Percentiles rank a stretch among this genome's conserved stretches.
Evolutionary conservation across 2,888 invertebrate species (phyloP).

Genomic region (Drosophila ustulata): DNA sequence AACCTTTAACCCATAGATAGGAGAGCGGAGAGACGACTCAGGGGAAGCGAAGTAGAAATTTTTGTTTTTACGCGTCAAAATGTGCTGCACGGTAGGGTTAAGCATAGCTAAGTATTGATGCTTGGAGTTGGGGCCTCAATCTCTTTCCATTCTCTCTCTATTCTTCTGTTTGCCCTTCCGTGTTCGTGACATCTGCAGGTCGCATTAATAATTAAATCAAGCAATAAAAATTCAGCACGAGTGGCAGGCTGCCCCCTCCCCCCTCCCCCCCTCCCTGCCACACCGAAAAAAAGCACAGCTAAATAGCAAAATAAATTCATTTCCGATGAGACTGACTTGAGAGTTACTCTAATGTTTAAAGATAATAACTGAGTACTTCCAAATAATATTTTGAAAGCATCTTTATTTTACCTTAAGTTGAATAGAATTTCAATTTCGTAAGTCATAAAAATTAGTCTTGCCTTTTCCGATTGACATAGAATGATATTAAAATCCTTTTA

Average conservation of each 20-base stretch:
- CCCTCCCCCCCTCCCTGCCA: conserved; percentile 11
- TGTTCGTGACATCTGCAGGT: conserved; percentile 81
- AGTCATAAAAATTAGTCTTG: too few species aligned
- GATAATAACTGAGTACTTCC: too few species aligned
- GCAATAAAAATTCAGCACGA: conserved; percentile 81
- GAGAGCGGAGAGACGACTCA: not conserved
- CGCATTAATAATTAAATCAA: conserved; percentile 81
- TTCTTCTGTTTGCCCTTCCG: conserved; percentile 12
- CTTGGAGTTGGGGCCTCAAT: conserved; percentile 10
- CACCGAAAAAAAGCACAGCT: conserved; percentile 45
- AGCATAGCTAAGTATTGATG: conserved; percentile 50
- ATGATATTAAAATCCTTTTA: too few species aligned
- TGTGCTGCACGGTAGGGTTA: conserved; percentile 75
- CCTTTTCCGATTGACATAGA: too few species aligned
- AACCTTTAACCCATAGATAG: conserved; percentile 38
- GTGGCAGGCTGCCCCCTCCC: conserved; percentile 48
- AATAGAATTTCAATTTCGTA: too few species aligned
- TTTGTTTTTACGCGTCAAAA: conserved; percentile 76
- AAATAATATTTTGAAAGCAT: too few species aligned
- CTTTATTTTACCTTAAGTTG: too few species aligned
- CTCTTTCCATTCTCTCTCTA: conserved; percentile 1
- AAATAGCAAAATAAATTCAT: conserved; percentile 36
- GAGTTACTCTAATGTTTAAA: conserved; percentile 11
- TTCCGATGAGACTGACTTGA: conserved; percentile 5
- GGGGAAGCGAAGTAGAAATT: conserved; percentile 28